These are phyloP conservation scores for Aphis craccivora DNA, from an alignment of 1,140 invertebrate genomes.

Conservation along the genomic window DNA sequence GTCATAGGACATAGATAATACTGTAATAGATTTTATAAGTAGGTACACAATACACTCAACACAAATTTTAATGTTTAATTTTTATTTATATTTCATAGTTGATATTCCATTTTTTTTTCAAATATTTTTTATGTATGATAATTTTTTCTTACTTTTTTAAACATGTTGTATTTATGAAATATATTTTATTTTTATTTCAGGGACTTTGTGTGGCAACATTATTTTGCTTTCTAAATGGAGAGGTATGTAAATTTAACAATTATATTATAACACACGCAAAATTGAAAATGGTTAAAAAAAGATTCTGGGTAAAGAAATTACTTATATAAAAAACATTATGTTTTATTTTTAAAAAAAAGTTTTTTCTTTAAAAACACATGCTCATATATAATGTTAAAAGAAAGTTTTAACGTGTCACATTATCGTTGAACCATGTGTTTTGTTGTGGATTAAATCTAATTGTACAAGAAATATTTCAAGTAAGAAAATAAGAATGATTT, in stretches of 20 bases:
- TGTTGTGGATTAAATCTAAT: not conserved
- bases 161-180: not conserved
- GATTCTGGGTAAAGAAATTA: not conserved
- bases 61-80: not conserved
- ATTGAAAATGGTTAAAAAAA: not conserved
- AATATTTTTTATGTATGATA: not conserved
- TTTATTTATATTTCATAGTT: not conserved
- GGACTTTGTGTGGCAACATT: conserved; percentile 89
- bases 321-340: not conserved
- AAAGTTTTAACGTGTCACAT: not conserved
- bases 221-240: conserved; percentile 95
- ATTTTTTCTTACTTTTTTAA: not conserved
- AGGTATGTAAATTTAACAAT: conserved; percentile 70
- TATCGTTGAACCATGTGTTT: not conserved
- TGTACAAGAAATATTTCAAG: not conserved
- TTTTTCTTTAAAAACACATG: not conserved
- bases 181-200: conserved; percentile 66
- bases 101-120: not conserved
- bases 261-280: not conserved
- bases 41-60: not conserved
- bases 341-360: not conserved
- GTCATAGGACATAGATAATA: not conserved
- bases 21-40: not conserved
- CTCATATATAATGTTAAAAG: not conserved
- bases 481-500: conserved; percentile 19